A percentile compares a stretch with the other conserved stretches of the same genome.
Conservation (phyloP, 2,113 vertebrate species). For the Oxyruncus cristatus region DNA sequence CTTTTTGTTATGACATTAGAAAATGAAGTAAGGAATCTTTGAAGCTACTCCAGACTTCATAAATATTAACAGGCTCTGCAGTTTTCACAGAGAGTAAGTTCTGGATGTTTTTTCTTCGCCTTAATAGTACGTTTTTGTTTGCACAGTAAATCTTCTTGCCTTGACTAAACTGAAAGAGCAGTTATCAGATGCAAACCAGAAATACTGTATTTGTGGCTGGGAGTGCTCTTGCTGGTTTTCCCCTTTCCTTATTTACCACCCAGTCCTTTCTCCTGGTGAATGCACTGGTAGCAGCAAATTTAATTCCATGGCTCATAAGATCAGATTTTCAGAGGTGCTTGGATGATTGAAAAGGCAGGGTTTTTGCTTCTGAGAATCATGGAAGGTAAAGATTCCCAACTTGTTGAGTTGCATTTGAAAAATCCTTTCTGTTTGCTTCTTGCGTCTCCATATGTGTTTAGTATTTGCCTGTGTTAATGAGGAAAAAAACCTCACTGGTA, state of each 20-base stretch:
- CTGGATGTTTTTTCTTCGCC: conserved; percentile 8
- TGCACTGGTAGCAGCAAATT: neutral
- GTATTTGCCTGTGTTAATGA: neutral
- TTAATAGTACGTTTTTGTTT: neutral
- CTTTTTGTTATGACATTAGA: neutral
- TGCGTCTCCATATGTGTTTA: neutral
- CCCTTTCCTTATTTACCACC: neutral
- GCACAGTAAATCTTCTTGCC: neutral
- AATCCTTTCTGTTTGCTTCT: neutral
- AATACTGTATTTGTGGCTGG: neutral
- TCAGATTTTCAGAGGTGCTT: neutral
- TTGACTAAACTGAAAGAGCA: conserved; percentile 6
- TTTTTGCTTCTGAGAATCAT: neutral
- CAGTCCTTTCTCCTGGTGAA: neutral
- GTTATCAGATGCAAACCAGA: neutral
- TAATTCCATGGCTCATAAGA: neutral
- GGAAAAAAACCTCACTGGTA: fast-evolving
- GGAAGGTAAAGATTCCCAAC: neutral
- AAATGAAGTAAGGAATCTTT: conserved; percentile 34
- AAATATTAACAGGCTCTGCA: conserved; percentile 44
- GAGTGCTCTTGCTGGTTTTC: neutral
- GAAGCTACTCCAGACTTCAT: conserved; percentile 53
- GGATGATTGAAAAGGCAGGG: neutral
- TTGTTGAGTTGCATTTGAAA: neutral
- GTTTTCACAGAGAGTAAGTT: neutral